Conservation (phyloP, 2,797 vertebrate genomes). For the Acanthornis magna region DNA sequence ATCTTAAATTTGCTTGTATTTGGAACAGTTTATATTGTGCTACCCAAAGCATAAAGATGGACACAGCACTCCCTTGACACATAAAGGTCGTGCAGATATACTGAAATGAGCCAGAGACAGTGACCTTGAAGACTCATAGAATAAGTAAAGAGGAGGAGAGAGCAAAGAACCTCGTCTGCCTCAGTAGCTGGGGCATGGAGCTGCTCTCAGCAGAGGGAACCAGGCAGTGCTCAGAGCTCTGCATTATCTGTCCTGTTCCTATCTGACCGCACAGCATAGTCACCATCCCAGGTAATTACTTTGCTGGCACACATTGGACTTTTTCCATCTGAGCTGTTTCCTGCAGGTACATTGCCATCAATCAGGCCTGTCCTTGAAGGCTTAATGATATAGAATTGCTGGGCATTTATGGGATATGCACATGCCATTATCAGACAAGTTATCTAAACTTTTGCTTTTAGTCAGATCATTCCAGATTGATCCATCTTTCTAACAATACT, state of each 20-base stretch:
- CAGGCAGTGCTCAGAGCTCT: background rate
- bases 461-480: constrained; percentile 39
- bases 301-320: constrained; percentile 3
- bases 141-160: background rate
- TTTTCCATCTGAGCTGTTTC: constrained; percentile 54
- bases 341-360: constrained; percentile 51
- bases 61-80: background rate
- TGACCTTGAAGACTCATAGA: background rate
- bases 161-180: background rate
- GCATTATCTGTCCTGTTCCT: background rate
- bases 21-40: background rate
- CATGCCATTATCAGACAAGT: constrained; percentile 60
- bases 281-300: constrained; percentile 44
- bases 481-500: constrained; percentile 55
- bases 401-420: constrained; percentile 11
- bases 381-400: constrained; percentile 36
- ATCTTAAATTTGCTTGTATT: background rate
- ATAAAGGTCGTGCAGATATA: background rate
- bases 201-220: background rate
- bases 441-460: constrained; percentile 67
- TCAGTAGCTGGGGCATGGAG: background rate
- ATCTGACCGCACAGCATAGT: background rate
- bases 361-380: constrained; percentile 32
- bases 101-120: background rate
- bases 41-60: background rate